Base-by-base conservation (phyloP, 2,113 vertebrate species). In the Cyprichromis sp. region DNA sequence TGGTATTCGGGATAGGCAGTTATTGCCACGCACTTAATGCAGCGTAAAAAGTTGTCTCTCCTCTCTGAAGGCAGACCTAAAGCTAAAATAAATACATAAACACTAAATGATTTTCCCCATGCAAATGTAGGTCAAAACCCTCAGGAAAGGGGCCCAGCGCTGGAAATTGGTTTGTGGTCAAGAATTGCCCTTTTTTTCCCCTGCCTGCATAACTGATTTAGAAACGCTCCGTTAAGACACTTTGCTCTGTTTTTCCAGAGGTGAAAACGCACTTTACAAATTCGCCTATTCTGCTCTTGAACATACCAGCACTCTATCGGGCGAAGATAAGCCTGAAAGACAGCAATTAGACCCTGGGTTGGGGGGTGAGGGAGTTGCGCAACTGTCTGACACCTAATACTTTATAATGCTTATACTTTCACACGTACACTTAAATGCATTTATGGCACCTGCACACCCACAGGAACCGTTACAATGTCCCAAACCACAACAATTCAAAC, bases 331-430 rank as follows among this genome's bases (percentile, higher is more conserved):
- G 19, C 52, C 38, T 29, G 55, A 63, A 24, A 31, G 16, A 29
- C 24, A 54, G 34, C 17, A 66, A 40, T 34, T 13, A 59, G 7
- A 81, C 19, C 38, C 31, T 6, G 52, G 31, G 31, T 36, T 5
- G n/a, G 42, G 38, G 8, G 57, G 9, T 21, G 21, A 42, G 19
- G 4, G 16, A 12, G 36, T 84, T 87, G 68, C 50, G 85, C 50
- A 93, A 91, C 9, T 29, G 54, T 81, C 83, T 88, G 86, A 86
- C 86, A 81, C 47, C 16, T 29, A 16, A 31, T n/a, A 78, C 26
- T 5, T 66, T n/a, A 66, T 66, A 19, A 47, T 29, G 6, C 14
- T 29, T n/a, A 50, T 19, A 34, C 26, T 78, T 78, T 78, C 45
- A 34, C 73, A n/a, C 45, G 0, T 31, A 31, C 10, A 78, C 10